Evolutionary conservation across 1,140 invertebrate genomes (phyloP), one percentile per base, ranked within the genome.

Genomic region (Drosophila azteca): DNA sequence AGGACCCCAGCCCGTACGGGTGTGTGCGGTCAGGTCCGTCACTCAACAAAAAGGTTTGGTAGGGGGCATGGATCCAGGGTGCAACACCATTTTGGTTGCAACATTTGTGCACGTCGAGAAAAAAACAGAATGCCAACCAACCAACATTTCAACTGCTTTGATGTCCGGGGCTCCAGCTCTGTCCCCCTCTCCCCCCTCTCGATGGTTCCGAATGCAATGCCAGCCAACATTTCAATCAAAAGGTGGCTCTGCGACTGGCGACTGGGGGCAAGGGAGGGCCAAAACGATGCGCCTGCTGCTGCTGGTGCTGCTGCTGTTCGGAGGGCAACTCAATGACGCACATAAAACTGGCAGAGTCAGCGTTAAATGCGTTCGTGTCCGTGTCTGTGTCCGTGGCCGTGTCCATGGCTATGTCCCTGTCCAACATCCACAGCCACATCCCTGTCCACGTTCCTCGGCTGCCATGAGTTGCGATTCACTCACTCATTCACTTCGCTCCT

Each of bases 221-320:
- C 76, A 83, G 83, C 68, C 62, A 79, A 88, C 83, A 88, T 88
- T 88, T 88, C 83, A 88, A 88, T 88, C 83, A 88, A 79, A 79
- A 49, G 58, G 67, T 31, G 31, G 31, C 31, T 8, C 64, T 35
- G 68, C 45, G 65, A 63, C 61, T 53, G 48, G 58, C 49, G 65
- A 63, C 61, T 53, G 48, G 58, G 58, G 46, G 22, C 41, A 46
- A 20, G 49, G 24, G 41, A 8, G 17, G 17, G 20, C 24, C 24
- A 26, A 26, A 26, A 26, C 24, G 13, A 58, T 50, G 46, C 52
- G 46, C 45, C 46, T 51, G n/a, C 39, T 51, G n/a, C 39, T 49
- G 59, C 29, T 22, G n/a, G 22, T 43, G 59, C 29, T 22, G 35
- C 35, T 39, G 35, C 11, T 39, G 6, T 31, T 39, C 35, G 35